Evolutionary conservation across 2,797 vertebrate species (phyloP).

Genomic region (Phataginus tetradactyla): DNA sequence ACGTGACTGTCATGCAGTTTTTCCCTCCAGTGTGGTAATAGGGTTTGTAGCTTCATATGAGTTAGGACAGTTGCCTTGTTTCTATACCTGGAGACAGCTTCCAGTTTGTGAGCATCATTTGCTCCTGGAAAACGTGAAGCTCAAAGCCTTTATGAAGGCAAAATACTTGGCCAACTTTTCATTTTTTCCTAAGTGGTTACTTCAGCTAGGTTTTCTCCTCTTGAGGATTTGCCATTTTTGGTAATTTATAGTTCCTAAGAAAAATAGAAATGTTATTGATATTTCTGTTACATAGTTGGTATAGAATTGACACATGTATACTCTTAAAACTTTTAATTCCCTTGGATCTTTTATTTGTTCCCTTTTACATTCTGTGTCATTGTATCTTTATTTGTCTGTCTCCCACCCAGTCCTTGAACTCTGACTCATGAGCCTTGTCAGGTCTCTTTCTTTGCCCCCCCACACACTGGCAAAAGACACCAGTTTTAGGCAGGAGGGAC

Average conservation of each 20-base stretch:
- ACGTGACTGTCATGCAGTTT: not conserved
- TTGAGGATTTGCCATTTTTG: not conserved
- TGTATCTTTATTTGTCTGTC: not conserved
- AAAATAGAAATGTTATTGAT: not conserved
- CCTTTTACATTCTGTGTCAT: not conserved
- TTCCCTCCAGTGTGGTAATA: not conserved
- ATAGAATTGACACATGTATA: not conserved
- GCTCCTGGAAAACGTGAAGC: not conserved
- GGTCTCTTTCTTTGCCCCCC: not conserved
- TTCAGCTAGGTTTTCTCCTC: not conserved
- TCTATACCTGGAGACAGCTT: not conserved
- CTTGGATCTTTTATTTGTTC: not conserved
- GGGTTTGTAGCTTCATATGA: not conserved
- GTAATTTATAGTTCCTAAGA: constrained; percentile 9
- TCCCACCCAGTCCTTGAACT: not conserved
- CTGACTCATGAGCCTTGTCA: not conserved
- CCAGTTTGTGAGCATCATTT: not conserved
- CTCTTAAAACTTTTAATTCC: not conserved
- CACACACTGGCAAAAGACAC: not conserved
- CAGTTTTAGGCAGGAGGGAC: not conserved
- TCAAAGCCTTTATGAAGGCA: not conserved
- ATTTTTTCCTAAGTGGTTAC: not conserved
- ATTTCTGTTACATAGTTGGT: not conserved
- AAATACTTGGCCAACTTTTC: not conserved
- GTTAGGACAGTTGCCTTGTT: not conserved